Evolutionary conservation across 2,797 vertebrate genomes (phyloP).

Genomic region (Huso huso): DNA sequence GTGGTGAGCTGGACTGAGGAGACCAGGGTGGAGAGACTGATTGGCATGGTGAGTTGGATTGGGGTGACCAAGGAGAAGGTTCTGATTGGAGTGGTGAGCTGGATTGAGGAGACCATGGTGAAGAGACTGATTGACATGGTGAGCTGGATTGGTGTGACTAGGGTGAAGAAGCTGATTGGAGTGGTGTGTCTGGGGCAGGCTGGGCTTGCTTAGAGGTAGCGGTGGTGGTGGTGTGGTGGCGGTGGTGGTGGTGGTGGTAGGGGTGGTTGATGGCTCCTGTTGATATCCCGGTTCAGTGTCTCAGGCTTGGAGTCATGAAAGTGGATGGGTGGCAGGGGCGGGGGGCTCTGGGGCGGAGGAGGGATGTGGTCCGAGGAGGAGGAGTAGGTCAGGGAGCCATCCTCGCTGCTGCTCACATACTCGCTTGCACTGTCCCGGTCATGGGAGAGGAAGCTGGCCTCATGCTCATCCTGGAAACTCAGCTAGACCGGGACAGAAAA

Average conservation of each 20-base stretch:
- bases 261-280: conserved; percentile 52
- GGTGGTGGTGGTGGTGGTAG: conserved; percentile 65
- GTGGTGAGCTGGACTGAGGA: no score
- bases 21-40: no score
- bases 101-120: conserved; percentile 30
- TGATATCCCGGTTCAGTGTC: conserved; percentile 50
- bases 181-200: conserved; percentile 27
- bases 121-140: conserved; percentile 36
- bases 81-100: neutral
- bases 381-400: conserved; percentile 82
- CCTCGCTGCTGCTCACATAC: conserved; percentile 82
- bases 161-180: conserved; percentile 12
- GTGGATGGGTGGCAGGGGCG: conserved; percentile 71
- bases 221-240: conserved; percentile 43
- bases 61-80: neutral
- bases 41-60: no score
- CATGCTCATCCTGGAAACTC: conserved; percentile 92
- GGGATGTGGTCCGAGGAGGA: conserved; percentile 84
- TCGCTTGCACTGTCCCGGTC: conserved; percentile 82
- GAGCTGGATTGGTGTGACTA: conserved; percentile 30
- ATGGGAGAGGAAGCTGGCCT: conserved; percentile 61
- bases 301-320: conserved; percentile 66
- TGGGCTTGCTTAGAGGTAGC: conserved; percentile 43
- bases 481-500: conserved; percentile 59
- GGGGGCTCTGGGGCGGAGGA: conserved; percentile 76